A percentile compares a stretch with the other conserved stretches of the same genome.
These are phyloP conservation scores for Ichneumoninae sp. DNA, from an alignment of 2,888 invertebrate species.

Conservation along the genomic window DNA sequence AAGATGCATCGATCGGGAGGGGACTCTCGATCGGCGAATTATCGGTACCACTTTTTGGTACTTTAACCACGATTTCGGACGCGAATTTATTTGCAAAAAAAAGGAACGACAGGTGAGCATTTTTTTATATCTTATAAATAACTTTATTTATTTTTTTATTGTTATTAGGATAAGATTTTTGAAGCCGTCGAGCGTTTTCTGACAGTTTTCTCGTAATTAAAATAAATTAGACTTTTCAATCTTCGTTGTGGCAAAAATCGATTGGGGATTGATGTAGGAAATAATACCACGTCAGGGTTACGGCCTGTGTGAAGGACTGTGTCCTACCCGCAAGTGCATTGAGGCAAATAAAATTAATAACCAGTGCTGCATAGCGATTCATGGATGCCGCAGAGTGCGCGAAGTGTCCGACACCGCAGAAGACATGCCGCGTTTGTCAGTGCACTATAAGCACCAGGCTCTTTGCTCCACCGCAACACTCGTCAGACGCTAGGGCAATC, in stretches of 20 bases:
- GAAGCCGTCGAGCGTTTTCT: background rate
- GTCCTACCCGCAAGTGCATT: slow-evolving; percentile 55
- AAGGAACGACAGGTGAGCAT: background rate
- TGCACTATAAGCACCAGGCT: slow-evolving; percentile 50
- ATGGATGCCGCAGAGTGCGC: slow-evolving; percentile 30
- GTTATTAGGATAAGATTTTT: background rate
- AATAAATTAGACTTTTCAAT: background rate
- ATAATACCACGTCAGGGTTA: background rate
- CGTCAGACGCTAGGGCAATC: slow-evolving; percentile 37
- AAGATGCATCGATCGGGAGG: slow-evolving; percentile 46
- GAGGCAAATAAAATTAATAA: slow-evolving; percentile 66
- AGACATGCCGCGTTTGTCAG: slow-evolving; percentile 60
- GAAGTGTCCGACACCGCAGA: slow-evolving; percentile 61
- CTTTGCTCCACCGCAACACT: slow-evolving; percentile 62
- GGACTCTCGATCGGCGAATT: slow-evolving; percentile 40
- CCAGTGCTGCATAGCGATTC: slow-evolving; percentile 44
- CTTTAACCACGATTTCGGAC: background rate
- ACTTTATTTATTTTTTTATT: background rate
- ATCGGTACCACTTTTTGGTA: slow-evolving; percentile 21
- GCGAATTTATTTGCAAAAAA: background rate
- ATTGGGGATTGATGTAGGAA: background rate
- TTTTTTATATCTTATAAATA: background rate
- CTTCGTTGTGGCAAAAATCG: background rate
- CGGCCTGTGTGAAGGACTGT: slow-evolving; percentile 19
- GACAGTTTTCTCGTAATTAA: background rate